Conservation (phyloP, 2,113 vertebrate species). For the Xenopus tropicalis region UCB_Xtro_10.0 CM004449.2:111511501-111512000, state of each 20-base stretch:
- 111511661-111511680: slow-evolving; percentile 2
- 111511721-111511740: slow-evolving; percentile 38
- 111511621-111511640: neutral
- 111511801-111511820: neutral
- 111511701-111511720: slow-evolving; percentile 9
- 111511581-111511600: slow-evolving; percentile 80
- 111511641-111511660: neutral
- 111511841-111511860: too few species aligned
- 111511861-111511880: too few species aligned
- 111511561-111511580: slow-evolving; percentile 82
- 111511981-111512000: too few species aligned
- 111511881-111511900: too few species aligned
- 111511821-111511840: too few species aligned
- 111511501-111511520: slow-evolving; percentile 87
- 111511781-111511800: neutral
- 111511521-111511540: slow-evolving; percentile 81
- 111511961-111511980: too few species aligned
- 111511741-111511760: slow-evolving; percentile 7
- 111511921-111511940: too few species aligned
- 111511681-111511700: neutral
- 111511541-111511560: slow-evolving; percentile 80
- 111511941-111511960: too few species aligned
- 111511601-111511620: slow-evolving; percentile 78
- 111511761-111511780: neutral
- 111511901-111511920: too few species aligned